Base-by-base conservation (phyloP, 2,113 vertebrate genomes). In the Phaethornis superciliosus region DNA sequence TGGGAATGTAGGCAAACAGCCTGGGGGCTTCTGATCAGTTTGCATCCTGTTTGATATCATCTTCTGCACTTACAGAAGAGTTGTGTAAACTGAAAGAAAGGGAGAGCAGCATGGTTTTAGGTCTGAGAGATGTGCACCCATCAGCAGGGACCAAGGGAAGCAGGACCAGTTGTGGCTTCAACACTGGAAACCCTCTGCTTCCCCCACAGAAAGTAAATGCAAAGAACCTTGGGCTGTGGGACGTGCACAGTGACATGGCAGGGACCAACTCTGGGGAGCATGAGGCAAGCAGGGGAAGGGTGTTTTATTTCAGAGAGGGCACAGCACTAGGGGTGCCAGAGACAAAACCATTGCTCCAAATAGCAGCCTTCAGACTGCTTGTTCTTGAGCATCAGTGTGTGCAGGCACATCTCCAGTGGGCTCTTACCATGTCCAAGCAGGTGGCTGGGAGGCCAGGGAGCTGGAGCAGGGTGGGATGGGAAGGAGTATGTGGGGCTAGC, bases 391-490 rank as follows among this genome's bases (percentile, higher is more conserved):
- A 1, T 40, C 49, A 12, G 0, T 0, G 11, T n/a, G 32, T 7
- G 28, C 91, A 55, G 33, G 22, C 13, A 3, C 42, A 42, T 65
- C 51, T 78, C 19, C 68, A 70, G 76, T 0, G 0, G 30, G 55
- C 3, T 9, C 5, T 0, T 4, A 26, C 55, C 7, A 1, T 13
- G 13, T 15, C 32, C 4, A 6, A 40, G 0, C 1, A 1, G 15
- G 52, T 0, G 0, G 33, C 33, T 51, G 23, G 0, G 4, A 44
- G 32, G 44, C 24, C 40, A 22, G 19, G 68, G 27, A 69, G 33
- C 26, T 0, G 0, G 28, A 86, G 42, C 1, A 1, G 18, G n/a
- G 27, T 35, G 51, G n/a, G 46, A 64, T 0, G 0, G 4, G 12
- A 9, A 26, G 8, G 33, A 87, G 65, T 1, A 2, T 32, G 47